Percentiles rank a stretch among this genome's conserved stretches.
Conservation (phyloP, 1,140 invertebrate species). For the Meloidogyne floridensis region DNA sequence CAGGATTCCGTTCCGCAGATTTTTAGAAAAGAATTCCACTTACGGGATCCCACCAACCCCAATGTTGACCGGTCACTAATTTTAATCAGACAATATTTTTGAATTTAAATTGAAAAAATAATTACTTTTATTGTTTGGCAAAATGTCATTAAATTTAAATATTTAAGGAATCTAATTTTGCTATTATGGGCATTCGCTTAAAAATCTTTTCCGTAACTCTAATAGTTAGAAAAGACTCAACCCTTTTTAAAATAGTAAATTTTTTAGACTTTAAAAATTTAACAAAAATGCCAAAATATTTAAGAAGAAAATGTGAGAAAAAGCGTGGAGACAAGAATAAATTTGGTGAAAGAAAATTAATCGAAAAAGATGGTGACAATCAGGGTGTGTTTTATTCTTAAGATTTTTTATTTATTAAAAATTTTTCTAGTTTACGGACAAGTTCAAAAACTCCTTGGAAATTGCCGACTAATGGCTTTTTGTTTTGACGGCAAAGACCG, state of each 20-base stretch:
- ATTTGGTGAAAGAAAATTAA: slow-evolving; percentile 59
- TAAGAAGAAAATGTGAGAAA: background rate
- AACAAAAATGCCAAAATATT: background rate
- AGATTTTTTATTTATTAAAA: background rate
- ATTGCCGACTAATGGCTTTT: slow-evolving; percentile 95
- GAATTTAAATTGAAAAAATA: too few species aligned
- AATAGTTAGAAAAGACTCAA: too few species aligned
- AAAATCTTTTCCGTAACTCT: background rate
- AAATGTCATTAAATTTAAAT: background rate
- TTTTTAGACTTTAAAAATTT: background rate
- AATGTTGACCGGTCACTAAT: too few species aligned
- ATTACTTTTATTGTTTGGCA: background rate
- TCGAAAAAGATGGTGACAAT: slow-evolving; percentile 80
- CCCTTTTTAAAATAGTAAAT: background rate
- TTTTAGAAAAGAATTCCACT: too few species aligned
- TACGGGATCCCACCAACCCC: too few species aligned
- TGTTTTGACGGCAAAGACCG: slow-evolving; percentile 98
- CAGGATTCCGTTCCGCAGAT: too few species aligned
- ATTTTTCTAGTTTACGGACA: slow-evolving; percentile 85
- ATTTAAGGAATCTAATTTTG: background rate
- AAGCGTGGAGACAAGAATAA: background rate
- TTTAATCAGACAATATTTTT: too few species aligned
- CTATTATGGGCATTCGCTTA: too few species aligned
- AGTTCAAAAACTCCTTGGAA: slow-evolving; percentile 99
- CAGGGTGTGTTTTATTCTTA: slow-evolving; percentile 67